Percentiles rank a stretch among this genome's conserved stretches.
phyloP scores from a whole-genome alignment of 2,797 vertebrate genomes.

The Oreochromis grahami region DNA sequence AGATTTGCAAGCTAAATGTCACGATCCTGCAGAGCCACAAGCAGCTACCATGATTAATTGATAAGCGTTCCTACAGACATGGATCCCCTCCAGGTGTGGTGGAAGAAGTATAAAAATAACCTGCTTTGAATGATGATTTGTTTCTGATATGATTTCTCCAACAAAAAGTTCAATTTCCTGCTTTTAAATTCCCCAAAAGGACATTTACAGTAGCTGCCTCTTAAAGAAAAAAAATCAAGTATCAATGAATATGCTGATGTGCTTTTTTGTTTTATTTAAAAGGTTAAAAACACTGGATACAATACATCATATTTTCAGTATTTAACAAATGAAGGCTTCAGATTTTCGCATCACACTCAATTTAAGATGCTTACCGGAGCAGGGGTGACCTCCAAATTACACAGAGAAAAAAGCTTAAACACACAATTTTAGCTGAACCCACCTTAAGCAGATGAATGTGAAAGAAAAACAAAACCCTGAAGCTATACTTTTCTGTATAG shows the following conservation, averaged over 20 bases:
- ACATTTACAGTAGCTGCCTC: not conserved
- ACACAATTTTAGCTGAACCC: not conserved
- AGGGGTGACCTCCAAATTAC: not conserved
- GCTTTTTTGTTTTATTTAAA: not conserved
- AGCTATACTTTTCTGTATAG: not conserved
- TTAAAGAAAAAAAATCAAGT: not conserved
- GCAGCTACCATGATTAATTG: constrained; percentile 67
- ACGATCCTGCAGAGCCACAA: constrained; percentile 53
- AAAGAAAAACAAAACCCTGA: not conserved
- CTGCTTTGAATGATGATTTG: not conserved
- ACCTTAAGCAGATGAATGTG: not conserved
- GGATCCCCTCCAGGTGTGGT: not conserved
- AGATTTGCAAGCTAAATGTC: constrained; percentile 55
- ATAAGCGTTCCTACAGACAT: constrained; percentile 37
- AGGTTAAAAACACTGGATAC: not conserved
- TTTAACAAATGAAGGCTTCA: not conserved
- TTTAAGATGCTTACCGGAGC: not conserved
- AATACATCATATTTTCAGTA: not conserved
- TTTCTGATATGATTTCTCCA: not conserved
- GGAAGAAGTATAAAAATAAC: not conserved
- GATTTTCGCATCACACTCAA: not conserved
- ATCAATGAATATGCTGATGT: not conserved
- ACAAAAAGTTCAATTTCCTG: not conserved
- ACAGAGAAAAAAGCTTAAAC: not conserved
- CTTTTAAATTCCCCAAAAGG: not conserved